phyloP scores from a whole-genome alignment of 2,888 invertebrate species.

The Lepidochrysops patricia region DNA sequence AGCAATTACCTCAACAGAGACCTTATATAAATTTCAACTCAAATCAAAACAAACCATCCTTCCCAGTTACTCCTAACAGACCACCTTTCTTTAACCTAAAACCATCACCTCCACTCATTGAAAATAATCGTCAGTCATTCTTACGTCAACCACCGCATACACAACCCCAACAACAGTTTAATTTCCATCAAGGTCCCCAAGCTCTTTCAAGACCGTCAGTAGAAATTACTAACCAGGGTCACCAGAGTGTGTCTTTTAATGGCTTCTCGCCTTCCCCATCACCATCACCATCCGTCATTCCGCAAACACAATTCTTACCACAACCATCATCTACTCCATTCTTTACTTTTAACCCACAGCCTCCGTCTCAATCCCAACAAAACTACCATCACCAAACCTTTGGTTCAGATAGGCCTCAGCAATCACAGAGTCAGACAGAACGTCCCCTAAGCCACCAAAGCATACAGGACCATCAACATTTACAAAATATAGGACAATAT shows the following conservation, averaged over 20 bases:
- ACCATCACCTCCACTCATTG: constrained; percentile 60
- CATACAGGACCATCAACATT: constrained; percentile 49
- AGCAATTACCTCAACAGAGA: constrained; percentile 68
- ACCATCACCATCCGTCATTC: constrained; percentile 35
- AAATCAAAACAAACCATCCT: constrained; percentile 51
- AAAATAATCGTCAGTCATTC: constrained; percentile 55
- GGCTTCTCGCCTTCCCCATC: constrained; percentile 35
- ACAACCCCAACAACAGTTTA: constrained; percentile 56
- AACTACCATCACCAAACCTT: constrained; percentile 46
- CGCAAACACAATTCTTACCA: constrained; percentile 55
- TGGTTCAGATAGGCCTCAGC: constrained; percentile 40
- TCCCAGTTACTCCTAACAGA: constrained; percentile 46
- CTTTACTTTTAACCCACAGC: constrained; percentile 58
- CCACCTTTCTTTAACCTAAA: constrained; percentile 62
- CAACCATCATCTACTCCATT: constrained; percentile 55
- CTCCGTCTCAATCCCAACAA: constrained; percentile 41
- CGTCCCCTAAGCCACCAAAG: constrained; percentile 38
- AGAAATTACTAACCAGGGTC: constrained; percentile 36
- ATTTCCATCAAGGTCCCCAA: constrained; percentile 62
- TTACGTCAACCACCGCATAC: constrained; percentile 42
- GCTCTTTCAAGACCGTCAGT: constrained; percentile 43
- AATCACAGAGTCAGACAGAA: constrained; percentile 49
- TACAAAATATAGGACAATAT: constrained; percentile 63
- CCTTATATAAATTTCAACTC: constrained; percentile 56
- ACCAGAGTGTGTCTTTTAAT: constrained; percentile 41